phyloP scores from a whole-genome alignment of 2,113 vertebrate genomes.

The Tachycineta bicolor region DNA sequence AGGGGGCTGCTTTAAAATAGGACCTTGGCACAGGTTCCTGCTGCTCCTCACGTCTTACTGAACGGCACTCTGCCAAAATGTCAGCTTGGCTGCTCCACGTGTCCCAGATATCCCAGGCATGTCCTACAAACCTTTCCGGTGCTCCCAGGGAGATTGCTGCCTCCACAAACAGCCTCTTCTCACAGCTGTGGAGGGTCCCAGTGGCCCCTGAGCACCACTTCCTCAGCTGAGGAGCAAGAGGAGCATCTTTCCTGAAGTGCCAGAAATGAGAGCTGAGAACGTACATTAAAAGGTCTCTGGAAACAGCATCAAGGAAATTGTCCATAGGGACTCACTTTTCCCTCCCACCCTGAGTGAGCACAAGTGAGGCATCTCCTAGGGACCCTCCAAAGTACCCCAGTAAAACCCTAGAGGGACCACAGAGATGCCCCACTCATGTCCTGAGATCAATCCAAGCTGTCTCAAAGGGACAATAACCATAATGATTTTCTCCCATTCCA shows the following conservation, averaged over 20 bases:
- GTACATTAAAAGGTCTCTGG: not conserved
- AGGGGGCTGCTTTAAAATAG: conserved; percentile 34
- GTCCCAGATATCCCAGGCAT: not conserved
- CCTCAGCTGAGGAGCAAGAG: not conserved
- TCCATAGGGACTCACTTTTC: not conserved
- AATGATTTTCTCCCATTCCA: not conserved
- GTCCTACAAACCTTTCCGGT: conserved; percentile 43
- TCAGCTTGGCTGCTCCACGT: conserved; percentile 15
- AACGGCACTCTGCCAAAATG: not conserved
- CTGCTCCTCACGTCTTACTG: conserved; percentile 33
- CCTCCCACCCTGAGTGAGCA: not conserved
- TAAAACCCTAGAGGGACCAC: not conserved
- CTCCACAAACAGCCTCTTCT: not conserved
- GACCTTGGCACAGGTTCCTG: not conserved
- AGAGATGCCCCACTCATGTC: not conserved
- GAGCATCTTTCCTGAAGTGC: not conserved
- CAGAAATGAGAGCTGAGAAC: not conserved
- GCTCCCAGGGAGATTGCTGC: not conserved
- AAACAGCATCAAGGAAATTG: not conserved
- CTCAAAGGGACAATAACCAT: not conserved
- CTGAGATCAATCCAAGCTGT: not conserved
- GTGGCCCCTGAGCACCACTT: not conserved
- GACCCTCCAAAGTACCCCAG: not conserved
- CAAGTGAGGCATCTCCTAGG: not conserved
- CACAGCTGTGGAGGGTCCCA: not conserved